A percentile compares a stretch with the other conserved stretches of the same genome.
These are phyloP conservation scores for Onychomys torridus DNA, from an alignment of 2,797 vertebrate species.

Conservation along the genomic window DNA sequence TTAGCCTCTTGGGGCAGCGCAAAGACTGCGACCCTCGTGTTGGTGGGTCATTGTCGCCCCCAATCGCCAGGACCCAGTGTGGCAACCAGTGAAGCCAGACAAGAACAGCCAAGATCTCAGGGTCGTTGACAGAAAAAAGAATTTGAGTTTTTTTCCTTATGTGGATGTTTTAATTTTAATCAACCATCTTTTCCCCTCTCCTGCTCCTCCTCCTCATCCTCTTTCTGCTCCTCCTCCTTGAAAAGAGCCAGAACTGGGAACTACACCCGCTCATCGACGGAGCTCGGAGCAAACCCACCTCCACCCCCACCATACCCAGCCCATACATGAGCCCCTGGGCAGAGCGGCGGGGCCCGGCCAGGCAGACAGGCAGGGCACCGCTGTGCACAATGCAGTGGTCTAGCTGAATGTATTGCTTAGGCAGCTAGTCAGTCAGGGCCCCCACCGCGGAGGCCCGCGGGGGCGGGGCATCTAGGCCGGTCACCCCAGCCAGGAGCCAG, in stretches of 20 bases:
- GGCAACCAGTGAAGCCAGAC: constrained; percentile 79
- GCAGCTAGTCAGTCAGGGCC: constrained; percentile 91
- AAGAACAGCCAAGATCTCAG: constrained; percentile 81
- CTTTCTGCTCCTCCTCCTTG: constrained; percentile 89
- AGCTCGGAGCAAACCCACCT: constrained; percentile 86
- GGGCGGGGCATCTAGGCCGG: constrained; percentile 83
- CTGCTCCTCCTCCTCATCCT: constrained; percentile 88
- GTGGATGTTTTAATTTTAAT: constrained; percentile 87
- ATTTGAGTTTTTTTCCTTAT: constrained; percentile 83
- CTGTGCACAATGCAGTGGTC: constrained; percentile 97
- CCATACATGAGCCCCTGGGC: constrained; percentile 84
- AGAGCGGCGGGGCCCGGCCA: constrained; percentile 81
- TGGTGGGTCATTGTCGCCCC: constrained; percentile 67
- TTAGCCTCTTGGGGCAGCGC: constrained; percentile 61
- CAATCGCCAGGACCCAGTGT: constrained; percentile 74
- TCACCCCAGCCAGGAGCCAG: constrained; percentile 84
- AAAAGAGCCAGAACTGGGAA: constrained; percentile 86
- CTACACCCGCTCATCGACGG: constrained; percentile 85
- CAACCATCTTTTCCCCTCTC: constrained; percentile 89
- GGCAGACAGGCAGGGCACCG: constrained; percentile 91
- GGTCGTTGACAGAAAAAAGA: constrained; percentile 82
- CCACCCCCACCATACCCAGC: constrained; percentile 87
- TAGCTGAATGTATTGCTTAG: constrained; percentile 93
- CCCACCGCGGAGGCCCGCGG: constrained; percentile 82
- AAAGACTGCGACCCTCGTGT: constrained; percentile 52